A percentile compares a stretch with the other conserved stretches of the same genome.
Evolutionary conservation across 2,888 invertebrate species (phyloP).

Genomic region (Gymnocheta viridis): DNA sequence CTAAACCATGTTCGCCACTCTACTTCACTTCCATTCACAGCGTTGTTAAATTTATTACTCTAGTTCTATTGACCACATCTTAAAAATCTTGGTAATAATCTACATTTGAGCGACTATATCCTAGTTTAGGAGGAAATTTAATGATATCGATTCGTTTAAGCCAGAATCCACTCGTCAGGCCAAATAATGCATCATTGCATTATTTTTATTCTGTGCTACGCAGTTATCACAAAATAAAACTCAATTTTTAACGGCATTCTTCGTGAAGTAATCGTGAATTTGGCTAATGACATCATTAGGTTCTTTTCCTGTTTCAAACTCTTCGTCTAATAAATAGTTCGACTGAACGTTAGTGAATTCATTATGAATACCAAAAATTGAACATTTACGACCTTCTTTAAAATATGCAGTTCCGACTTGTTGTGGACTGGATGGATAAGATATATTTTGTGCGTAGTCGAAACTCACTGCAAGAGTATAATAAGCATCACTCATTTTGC

Average conservation of each 20-base stretch:
- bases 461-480: too few relatives aligned
- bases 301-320: constrained; percentile 24
- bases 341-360: constrained; percentile 28
- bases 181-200: constrained; percentile 5
- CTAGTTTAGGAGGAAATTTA: too few relatives aligned
- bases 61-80: too few relatives aligned
- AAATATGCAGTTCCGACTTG: background rate
- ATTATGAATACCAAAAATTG: constrained; percentile 25
- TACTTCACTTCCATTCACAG: too few relatives aligned
- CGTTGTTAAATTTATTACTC: too few relatives aligned
- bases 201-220: constrained; percentile 5
- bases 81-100: too few relatives aligned
- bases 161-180: background rate
- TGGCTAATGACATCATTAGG: constrained; percentile 20
- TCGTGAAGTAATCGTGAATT: constrained; percentile 13
- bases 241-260: too few relatives aligned
- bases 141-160: background rate
- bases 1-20: too few relatives aligned
- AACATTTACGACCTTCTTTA: constrained; percentile 13
- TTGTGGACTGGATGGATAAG: background rate
- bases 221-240: too few relatives aligned
- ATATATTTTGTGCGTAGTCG: background rate
- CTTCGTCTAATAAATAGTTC: constrained; percentile 19
- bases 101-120: too few relatives aligned
- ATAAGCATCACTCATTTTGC: too few relatives aligned